These are phyloP conservation scores for Aspiorhynchus laticeps DNA, from an alignment of 2,113 vertebrate genomes.

Conservation along the genomic window DNA sequence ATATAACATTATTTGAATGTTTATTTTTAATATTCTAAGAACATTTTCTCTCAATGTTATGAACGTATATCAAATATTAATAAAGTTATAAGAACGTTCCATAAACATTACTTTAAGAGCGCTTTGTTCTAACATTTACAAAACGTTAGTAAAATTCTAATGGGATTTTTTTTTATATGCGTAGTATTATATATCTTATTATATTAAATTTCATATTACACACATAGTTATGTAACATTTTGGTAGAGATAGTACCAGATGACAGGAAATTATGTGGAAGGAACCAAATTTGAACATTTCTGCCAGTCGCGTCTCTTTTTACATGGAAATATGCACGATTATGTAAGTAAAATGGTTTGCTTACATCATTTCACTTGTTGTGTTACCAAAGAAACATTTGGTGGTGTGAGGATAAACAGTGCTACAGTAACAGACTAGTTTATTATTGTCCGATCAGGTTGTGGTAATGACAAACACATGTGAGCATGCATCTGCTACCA, in stretches of 20 bases:
- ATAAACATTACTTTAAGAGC: no score
- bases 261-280: not conserved
- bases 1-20: not conserved
- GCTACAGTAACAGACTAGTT: not conserved
- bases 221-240: not conserved
- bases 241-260: not conserved
- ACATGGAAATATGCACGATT: not conserved
- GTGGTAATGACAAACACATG: not conserved
- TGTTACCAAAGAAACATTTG: not conserved
- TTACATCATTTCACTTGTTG: not conserved
- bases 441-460: not conserved
- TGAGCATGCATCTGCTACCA: not conserved
- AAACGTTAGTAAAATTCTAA: no score
- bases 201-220: not conserved
- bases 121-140: no score
- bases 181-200: not conserved
- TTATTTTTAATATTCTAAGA: not conserved
- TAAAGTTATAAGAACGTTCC: no score
- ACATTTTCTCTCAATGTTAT: no score
- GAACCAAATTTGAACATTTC: not conserved
- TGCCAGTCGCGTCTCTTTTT: not conserved
- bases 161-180: no score
- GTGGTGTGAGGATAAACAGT: not conserved
- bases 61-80: no score
- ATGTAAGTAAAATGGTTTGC: not conserved